phyloP scores from a whole-genome alignment of 2,113 vertebrate genomes.

The Corythornis vintsioides region DNA sequence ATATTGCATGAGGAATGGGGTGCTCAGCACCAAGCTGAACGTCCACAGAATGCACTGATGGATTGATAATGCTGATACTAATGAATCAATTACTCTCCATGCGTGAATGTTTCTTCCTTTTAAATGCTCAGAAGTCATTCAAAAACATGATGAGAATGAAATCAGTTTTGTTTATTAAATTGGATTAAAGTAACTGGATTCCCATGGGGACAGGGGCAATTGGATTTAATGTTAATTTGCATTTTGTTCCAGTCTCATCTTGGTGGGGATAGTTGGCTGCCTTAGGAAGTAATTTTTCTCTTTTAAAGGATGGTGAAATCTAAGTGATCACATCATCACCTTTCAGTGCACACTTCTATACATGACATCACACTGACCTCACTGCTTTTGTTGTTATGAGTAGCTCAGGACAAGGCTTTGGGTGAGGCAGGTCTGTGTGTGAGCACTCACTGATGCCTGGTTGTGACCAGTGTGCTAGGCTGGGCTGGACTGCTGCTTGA shows the following conservation, averaged over 20 bases:
- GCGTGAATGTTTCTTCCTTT: background rate
- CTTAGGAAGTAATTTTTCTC: background rate
- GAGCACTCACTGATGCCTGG: rapidly evolving
- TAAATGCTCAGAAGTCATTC: background rate
- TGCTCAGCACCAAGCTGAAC: rapidly evolving
- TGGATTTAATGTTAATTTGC: constrained; percentile 7
- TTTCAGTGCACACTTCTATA: background rate
- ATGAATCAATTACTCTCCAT: background rate
- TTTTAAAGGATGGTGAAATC: background rate
- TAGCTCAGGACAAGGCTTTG: background rate
- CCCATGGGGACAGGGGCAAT: background rate
- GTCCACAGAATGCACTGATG: background rate
- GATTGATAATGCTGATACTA: background rate
- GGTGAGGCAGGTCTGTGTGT: background rate
- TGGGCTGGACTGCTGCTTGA: constrained; percentile 75
- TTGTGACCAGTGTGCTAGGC: background rate
- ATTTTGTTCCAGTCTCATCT: background rate
- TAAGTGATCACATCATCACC: background rate
- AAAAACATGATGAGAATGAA: constrained; percentile 3
- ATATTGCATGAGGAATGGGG: background rate
- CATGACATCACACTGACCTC: background rate
- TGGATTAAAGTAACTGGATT: constrained; percentile 36
- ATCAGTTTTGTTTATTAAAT: constrained; percentile 26
- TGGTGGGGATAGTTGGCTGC: background rate
- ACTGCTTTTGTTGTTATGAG: background rate